Evolutionary conservation across 1,140 invertebrate genomes (phyloP), one percentile per base, ranked within the genome.

Genomic region (Glossosoma conforme): DNA sequence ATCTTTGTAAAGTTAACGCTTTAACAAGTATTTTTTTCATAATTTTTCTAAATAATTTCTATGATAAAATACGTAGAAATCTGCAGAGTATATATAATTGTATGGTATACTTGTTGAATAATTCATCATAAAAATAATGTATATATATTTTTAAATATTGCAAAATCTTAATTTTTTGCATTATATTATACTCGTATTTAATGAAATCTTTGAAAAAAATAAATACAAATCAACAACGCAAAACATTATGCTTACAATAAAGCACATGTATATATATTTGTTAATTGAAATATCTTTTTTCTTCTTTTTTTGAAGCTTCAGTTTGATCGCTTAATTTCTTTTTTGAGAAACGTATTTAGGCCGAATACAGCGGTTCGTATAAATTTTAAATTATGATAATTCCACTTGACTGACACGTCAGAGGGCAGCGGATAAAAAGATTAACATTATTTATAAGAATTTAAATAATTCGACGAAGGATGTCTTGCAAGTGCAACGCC

Each of bases 381-480:
- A n/a, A n/a, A 28, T 28, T n/a, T 8, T 8, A 28, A 33, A 33
- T 33, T 5, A 33, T 2, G 14, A 41, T 41, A 20, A 41, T 41
- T 8, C 19, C 3, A 41, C 17, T 41, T 20, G 20, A 41, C 18
- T 11, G 6, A 19, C 8, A 21, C 20, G 20, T 18, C 20, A 20
- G 2, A n/a, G 38, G 24, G 30, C 22, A 28, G 4, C 24, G 2
- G 2, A 44, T 28, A 19, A 40, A 6, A 17, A 30, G 42, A 24
- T 44, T 44, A 18, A n/a, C 28, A 30, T 33, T 32, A 30, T 44
- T 32, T 17, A n/a, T 18, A 30, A 9, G 17, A 1, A 44, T 44
- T 44, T 44, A 28, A 44, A 44, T 44, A 44, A 44, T 44, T 28
- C 42, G 5, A 20, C 13, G n/a, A 40, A 20, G 18, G 37, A 40